phyloP scores from a whole-genome alignment of 2,888 invertebrate genomes.

The Gasteruption jaculator region DNA sequence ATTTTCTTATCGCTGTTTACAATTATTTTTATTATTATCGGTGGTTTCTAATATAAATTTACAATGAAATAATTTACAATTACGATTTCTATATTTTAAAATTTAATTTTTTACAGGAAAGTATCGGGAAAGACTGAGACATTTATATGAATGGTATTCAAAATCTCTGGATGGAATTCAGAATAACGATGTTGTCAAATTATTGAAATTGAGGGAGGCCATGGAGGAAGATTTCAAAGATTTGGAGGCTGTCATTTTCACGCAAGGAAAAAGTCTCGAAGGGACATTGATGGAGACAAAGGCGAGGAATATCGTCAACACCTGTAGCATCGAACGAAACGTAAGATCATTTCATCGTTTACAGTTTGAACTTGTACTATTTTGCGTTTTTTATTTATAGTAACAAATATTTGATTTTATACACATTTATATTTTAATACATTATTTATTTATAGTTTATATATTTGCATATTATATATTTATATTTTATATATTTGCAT shows the following conservation, averaged over 20 bases:
- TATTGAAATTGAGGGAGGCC: constrained; percentile 53
- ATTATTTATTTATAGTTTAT: constrained; percentile 5
- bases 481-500: neutral
- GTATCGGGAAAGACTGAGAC: constrained; percentile 57
- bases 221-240: constrained; percentile 58
- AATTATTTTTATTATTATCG: too few relatives aligned
- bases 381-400: too few relatives aligned
- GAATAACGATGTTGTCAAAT: constrained; percentile 55
- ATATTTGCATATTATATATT: neutral
- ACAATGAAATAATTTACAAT: too few relatives aligned
- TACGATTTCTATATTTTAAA: too few relatives aligned
- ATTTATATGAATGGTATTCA: constrained; percentile 57
- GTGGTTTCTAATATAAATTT: too few relatives aligned
- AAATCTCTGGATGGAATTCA: constrained; percentile 55
- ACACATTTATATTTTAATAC: too few relatives aligned
- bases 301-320: constrained; percentile 37
- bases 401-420: too few relatives aligned
- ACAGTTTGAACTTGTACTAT: too few relatives aligned
- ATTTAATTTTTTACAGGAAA: constrained; percentile 56
- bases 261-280: constrained; percentile 51
- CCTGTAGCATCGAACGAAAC: constrained; percentile 31
- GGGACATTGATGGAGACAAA: constrained; percentile 31
- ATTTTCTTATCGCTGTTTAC: too few relatives aligned
- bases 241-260: constrained; percentile 59
- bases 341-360: too few relatives aligned